Conservation (phyloP, 2,888 invertebrate species). For the Drosophila acutilabella region DNA sequence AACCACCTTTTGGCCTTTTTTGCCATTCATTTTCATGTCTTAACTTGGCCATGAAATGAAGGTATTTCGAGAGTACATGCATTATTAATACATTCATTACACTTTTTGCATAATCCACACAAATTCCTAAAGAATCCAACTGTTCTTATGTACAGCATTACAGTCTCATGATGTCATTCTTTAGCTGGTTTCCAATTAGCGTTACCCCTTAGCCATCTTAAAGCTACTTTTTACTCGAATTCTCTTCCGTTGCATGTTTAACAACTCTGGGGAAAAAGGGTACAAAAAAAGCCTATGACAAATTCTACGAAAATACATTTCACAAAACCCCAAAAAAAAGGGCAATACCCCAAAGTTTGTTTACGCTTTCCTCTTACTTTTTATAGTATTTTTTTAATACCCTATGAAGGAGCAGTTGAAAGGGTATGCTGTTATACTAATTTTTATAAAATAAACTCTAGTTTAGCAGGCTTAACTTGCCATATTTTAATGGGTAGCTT, state of each 20-base stretch:
- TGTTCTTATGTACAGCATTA: slow-evolving; percentile 8
- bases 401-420: neutral
- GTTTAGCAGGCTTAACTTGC: too few relatives aligned
- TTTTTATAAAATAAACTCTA: neutral
- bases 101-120: slow-evolving; percentile 35
- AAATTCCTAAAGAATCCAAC: neutral
- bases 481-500: slow-evolving; percentile 1
- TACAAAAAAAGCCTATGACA: slow-evolving; percentile 25
- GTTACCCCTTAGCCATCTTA: neutral
- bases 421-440: neutral
- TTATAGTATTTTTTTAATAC: slow-evolving; percentile 9
- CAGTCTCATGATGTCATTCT: slow-evolving; percentile 54
- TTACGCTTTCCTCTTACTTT: slow-evolving; percentile 28
- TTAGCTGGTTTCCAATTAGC: slow-evolving; percentile 41
- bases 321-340: slow-evolving; percentile 1
- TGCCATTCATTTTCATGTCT: slow-evolving; percentile 34
- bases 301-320: slow-evolving; percentile 50
- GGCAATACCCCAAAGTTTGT: slow-evolving; percentile 17
- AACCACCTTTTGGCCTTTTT: slow-evolving; percentile 24
- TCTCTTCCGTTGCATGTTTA: slow-evolving; percentile 56
- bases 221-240: slow-evolving; percentile 6
- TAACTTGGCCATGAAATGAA: slow-evolving; percentile 46
- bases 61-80: slow-evolving; percentile 34
- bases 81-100: slow-evolving; percentile 59
- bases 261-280: slow-evolving; percentile 23